phyloP scores from a whole-genome alignment of 2,113 vertebrate genomes.

The Cepphus grylle region DNA sequence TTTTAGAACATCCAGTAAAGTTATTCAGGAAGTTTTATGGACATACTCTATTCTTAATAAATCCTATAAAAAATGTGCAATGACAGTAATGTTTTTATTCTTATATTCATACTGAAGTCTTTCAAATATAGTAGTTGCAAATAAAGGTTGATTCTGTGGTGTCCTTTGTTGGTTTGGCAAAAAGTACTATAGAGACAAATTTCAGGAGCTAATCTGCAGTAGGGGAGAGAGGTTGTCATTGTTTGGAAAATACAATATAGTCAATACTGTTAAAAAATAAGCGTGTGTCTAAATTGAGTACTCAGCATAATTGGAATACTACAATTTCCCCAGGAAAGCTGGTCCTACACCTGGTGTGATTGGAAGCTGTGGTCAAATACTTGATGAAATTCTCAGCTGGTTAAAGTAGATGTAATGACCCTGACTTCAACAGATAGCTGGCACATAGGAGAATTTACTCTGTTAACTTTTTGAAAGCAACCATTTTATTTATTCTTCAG shows the following conservation, averaged over 20 bases:
- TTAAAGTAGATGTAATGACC: constrained; percentile 21
- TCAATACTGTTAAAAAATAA: constrained; percentile 9
- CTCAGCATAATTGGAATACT: neutral
- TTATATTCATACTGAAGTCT: neutral
- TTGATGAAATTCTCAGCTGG: constrained; percentile 37
- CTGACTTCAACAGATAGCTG: neutral
- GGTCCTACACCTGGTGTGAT: neutral
- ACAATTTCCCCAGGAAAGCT: neutral
- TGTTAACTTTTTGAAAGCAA: constrained; percentile 33
- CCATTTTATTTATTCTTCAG: constrained; percentile 50
- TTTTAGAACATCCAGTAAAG: constrained; percentile 56
- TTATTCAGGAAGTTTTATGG: constrained; percentile 16
- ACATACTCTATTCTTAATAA: constrained; percentile 13
- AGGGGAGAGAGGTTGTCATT: constrained; percentile 39
- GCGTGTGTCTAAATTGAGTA: neutral
- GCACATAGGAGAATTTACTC: neutral
- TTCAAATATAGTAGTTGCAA: neutral
- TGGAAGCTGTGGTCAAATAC: constrained; percentile 1
- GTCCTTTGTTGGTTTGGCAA: constrained; percentile 4
- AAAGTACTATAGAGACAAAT: constrained; percentile 54
- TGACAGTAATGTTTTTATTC: neutral
- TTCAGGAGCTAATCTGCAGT: constrained; percentile 44
- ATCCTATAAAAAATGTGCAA: neutral
- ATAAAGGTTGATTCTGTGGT: neutral
- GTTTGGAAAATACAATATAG: constrained; percentile 46